Conservation (phyloP, 2,113 vertebrate species). For the Microcebus murinus region DNA sequence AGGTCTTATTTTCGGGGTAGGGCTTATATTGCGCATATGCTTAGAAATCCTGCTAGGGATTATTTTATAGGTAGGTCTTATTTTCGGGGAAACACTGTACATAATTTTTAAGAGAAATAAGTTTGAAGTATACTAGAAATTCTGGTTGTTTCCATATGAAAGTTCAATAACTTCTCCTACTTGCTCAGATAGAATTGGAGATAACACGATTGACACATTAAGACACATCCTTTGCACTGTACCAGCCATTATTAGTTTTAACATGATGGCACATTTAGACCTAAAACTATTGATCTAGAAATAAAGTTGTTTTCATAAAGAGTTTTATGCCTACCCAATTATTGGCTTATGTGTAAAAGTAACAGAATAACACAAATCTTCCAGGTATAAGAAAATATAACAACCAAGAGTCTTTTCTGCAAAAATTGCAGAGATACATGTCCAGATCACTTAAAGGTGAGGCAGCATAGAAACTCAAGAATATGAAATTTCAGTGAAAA, state of each 20-base stretch:
- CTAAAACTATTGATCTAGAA: background rate
- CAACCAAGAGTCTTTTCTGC: background rate
- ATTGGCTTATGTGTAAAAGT: background rate
- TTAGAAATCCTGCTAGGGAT: no score
- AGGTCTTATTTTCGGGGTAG: no score
- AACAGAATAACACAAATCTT: background rate
- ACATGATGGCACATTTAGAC: background rate
- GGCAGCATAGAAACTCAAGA: background rate
- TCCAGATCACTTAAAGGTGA: background rate
- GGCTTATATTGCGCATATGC: no score
- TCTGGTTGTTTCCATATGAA: background rate
- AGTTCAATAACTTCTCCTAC: background rate
- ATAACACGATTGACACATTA: background rate
- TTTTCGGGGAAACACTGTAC: no score
- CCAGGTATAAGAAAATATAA: background rate
- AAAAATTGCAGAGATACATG: background rate
- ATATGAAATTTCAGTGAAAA: background rate
- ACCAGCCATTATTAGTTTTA: constrained; percentile 7
- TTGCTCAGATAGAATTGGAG: background rate
- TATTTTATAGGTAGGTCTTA: no score
- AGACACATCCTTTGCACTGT: background rate
- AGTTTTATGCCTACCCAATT: background rate
- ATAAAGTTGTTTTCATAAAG: background rate
- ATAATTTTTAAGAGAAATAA: constrained; percentile 15
- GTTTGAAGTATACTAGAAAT: background rate